Evolutionary conservation across 2,888 invertebrate genomes (phyloP), one percentile per base, ranked within the genome.

Genomic region (Chydorus sphaericus): DNA sequence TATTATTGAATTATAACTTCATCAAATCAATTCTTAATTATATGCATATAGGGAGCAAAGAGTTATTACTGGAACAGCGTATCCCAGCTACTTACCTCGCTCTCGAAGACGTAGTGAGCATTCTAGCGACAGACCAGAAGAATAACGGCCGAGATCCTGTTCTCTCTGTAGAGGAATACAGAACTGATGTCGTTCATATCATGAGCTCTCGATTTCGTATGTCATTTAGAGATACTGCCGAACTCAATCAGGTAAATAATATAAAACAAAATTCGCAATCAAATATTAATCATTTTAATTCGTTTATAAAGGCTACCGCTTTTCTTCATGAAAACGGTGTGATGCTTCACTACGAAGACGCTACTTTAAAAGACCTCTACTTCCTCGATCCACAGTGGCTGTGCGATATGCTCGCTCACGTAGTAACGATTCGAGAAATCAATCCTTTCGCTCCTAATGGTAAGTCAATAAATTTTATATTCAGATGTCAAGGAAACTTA

Each of bases 321-420:
- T 98, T 98, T 71, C 76, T 98, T 1, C 97, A 98, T 67, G 98
- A 98, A 66, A 97, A 97, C 69, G 97, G 91, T 78, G 91, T 97
- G 2, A 73, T 97, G 8, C 75, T 96, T 2, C 92, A 93, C 69
- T 93, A 92, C 65, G 92, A 93, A 64, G 94, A 94, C 68, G 90
- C 92, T 0, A 89, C 91, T 0, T 73, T 94, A 2, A 85, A 90
- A 66, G 94, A 97, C 71, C 76, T 94, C 52, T 96, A 94, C 71
- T 98, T 98, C 71, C 73, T 98, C 48, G 89, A 94, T 69, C 96
- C 97, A 0, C 97, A 98, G 69, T 98, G 97, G 97, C 76, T 98
- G 39, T 97, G 96, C 71, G 97, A 98, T 69, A 88, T 96, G 78
- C 70, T 98, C 37, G 94, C 97, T 0, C 92, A 92, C 69, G 93